Base-by-base conservation (phyloP, 2,888 invertebrate species). In the Cactoblastis cactorum region DNA sequence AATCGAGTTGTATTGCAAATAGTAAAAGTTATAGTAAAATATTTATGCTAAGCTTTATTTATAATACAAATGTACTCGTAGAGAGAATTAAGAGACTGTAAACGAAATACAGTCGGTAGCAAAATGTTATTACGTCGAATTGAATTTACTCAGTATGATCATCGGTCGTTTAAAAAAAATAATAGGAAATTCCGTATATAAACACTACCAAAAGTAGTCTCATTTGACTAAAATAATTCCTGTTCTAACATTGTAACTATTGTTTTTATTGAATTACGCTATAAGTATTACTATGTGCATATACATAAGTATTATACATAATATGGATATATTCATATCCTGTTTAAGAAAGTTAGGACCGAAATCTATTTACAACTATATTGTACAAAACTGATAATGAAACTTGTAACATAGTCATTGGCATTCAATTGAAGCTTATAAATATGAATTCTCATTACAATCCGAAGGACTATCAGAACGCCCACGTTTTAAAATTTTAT, bases 31-130 rank as follows among this genome's bases (percentile, higher is more conserved):
- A 53, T 46, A 55, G 54, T 55, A 59, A 62, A 59, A 60, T 58
- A 53, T 59, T 62, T 58, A 56, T 55, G 58, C 50, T 56, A 57
- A 65, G 61, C 52, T 58, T 55, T 65, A 65, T 69, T 70, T 69
- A 71, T 67, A 63, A 60, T 59, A 60, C 8, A 63, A 57, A 49
- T 57, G 60, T 28, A n/a, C n/a, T n/a, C n/a, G n/a, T n/a, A n/a
- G n/a, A n/a, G n/a, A n/a, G n/a, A n/a, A n/a, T n/a, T n/a, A n/a
- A n/a, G n/a, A n/a, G n/a, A n/a, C n/a, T n/a, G n/a, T n/a, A n/a
- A n/a, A n/a, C n/a, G n/a, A n/a, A n/a, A n/a, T 28, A 28, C 43
- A 43, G 15, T 14, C 12, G 15, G 43, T 24, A 43, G 28, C 11
- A 22, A 28, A 43, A n/a, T n/a, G n/a, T n/a, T n/a, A n/a, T n/a